Evolutionary conservation across 2,113 vertebrate genomes (phyloP).

Genomic region (Camelus dromedarius): DNA sequence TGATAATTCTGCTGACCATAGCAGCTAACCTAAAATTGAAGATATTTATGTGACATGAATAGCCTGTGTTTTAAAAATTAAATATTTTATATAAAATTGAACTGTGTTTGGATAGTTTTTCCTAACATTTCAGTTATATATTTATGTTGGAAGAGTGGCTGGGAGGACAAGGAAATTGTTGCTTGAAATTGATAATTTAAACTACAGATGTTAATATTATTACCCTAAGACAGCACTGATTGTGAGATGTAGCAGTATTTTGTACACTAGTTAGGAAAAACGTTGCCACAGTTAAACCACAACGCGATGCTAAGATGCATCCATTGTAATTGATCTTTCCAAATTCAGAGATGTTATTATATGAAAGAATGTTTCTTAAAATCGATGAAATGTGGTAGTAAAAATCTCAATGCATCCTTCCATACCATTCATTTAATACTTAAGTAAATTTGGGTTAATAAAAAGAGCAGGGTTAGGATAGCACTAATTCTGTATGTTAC

Average conservation of each 20-base stretch:
- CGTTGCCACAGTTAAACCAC: neutral
- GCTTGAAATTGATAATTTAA: conserved; percentile 62
- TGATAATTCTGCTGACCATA: conserved; percentile 74
- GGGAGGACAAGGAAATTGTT: conserved; percentile 65
- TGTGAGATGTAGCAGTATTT: conserved; percentile 38
- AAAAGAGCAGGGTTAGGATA: conserved; percentile 33
- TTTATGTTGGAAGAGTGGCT: conserved; percentile 67
- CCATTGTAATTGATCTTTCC: neutral
- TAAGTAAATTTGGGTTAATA: conserved; percentile 19
- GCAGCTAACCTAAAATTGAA: conserved; percentile 77
- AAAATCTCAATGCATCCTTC: neutral
- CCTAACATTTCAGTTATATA: neutral
- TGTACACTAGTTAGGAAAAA: conserved; percentile 10
- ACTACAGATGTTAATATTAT: neutral
- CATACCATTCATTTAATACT: conserved; percentile 21
- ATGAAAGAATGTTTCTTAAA: conserved; percentile 29
- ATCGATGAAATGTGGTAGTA: neutral
- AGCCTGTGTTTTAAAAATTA: conserved; percentile 81
- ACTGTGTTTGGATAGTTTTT: conserved; percentile 74
- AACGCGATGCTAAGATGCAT: neutral
- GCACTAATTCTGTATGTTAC: conserved; percentile 3
- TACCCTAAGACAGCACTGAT: neutral
- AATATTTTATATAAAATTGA: conserved; percentile 78
- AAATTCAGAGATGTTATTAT: conserved; percentile 13
- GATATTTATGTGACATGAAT: conserved; percentile 78